Conservation (phyloP, 1,140 invertebrate species). For the Drosophila suzukii region DNA sequence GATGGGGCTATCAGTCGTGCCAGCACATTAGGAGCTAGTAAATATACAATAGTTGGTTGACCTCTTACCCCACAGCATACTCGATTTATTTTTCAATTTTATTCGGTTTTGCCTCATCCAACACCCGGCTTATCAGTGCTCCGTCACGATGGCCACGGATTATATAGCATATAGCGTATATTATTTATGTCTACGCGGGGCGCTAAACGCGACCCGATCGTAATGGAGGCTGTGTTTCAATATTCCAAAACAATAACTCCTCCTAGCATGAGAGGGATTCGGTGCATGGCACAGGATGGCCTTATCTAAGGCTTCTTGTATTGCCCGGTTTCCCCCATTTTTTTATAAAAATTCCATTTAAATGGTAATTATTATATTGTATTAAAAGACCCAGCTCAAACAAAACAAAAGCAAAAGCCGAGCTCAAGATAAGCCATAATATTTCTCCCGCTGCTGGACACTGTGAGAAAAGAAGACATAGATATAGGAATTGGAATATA, state of each 20-base stretch:
- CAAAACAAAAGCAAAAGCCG: conserved; percentile 44
- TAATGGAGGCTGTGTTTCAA: conserved; percentile 48
- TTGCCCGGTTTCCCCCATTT: conserved; percentile 10
- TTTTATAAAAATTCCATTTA: conserved; percentile 41
- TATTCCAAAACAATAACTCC: conserved; percentile 37
- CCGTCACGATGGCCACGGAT: conserved; percentile 53
- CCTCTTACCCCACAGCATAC: conserved; percentile 31
- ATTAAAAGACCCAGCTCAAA: conserved; percentile 58
- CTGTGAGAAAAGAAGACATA: conserved; percentile 1
- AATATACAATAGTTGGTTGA: conserved; percentile 25
- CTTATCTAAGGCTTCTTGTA: conserved; percentile 53
- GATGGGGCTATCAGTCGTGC: conserved; percentile 30
- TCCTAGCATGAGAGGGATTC: conserved; percentile 2
- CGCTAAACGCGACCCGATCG: conserved; percentile 43
- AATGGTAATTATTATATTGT: conserved; percentile 57
- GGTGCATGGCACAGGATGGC: conserved; percentile 24
- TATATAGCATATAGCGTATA: conserved; percentile 32
- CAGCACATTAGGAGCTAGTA: conserved; percentile 27
- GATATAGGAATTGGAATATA: too few species aligned
- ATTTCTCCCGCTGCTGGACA: not conserved
- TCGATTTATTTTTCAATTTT: conserved; percentile 24
- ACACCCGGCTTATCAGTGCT: conserved; percentile 39
- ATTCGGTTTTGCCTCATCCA: conserved; percentile 26
- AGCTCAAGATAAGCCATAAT: conserved; percentile 46
- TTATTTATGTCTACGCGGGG: conserved; percentile 55